phyloP scores from a whole-genome alignment of 2,113 vertebrate species.

The Tragelaphus buxtoni region DNA sequence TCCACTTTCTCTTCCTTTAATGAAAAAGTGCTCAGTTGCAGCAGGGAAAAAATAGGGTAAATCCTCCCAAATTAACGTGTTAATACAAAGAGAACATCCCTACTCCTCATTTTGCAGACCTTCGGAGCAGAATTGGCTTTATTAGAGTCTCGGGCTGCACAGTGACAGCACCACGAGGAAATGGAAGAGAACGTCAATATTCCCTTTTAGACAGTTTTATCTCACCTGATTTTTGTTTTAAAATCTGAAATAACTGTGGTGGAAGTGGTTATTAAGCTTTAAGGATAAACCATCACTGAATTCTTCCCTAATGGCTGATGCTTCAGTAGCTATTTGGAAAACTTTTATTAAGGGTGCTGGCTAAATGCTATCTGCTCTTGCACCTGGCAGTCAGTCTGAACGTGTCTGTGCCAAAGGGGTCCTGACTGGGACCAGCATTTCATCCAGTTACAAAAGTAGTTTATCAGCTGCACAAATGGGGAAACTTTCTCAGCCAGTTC shows the following conservation, averaged over 20 bases:
- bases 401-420: not conserved
- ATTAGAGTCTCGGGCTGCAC: not conserved
- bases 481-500: not conserved
- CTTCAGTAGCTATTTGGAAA: not conserved
- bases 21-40: not conserved
- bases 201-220: not conserved
- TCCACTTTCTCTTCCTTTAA: not conserved
- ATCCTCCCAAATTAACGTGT: not conserved
- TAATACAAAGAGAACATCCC: not conserved
- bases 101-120: not conserved
- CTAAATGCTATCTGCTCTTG: not conserved
- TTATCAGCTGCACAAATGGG: conserved; percentile 24
- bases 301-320: not conserved
- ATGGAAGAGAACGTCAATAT: not conserved
- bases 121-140: not conserved
- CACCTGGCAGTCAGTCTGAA: not conserved
- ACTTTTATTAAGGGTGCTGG: not conserved
- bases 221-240: conserved; percentile 9
- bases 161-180: not conserved
- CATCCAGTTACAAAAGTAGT: not conserved
- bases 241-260: conserved; percentile 4
- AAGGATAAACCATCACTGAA: not conserved
- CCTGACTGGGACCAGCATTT: not conserved
- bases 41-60: not conserved
- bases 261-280: not conserved